Evolutionary conservation across 1,140 invertebrate genomes (phyloP).

Genomic region (Drosophila subobscura): DNA sequence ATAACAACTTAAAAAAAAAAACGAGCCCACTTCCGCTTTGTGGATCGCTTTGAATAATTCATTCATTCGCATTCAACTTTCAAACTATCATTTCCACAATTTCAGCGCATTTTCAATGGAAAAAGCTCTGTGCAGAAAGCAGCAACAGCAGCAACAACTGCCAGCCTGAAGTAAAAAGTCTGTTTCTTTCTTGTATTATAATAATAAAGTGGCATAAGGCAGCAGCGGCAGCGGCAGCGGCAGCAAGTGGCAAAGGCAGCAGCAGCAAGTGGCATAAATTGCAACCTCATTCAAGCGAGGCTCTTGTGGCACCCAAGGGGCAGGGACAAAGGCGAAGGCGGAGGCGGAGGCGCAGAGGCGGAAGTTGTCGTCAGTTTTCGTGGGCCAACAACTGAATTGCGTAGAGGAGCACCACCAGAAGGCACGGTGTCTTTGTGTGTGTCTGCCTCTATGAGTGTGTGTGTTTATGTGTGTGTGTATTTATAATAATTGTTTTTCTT

Average conservation of each 20-base stretch:
- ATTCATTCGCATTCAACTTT: slow-evolving; percentile 16
- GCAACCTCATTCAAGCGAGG: slow-evolving; percentile 73
- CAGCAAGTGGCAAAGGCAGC: slow-evolving; percentile 7
- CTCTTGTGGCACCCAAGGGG: slow-evolving; percentile 26
- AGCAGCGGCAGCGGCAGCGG: background rate
- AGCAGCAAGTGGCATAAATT: slow-evolving; percentile 78
- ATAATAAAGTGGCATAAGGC: slow-evolving; percentile 67
- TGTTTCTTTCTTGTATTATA: slow-evolving; percentile 64
- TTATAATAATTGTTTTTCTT: slow-evolving; percentile 68
- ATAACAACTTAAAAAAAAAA: too few species aligned
- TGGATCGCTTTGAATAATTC: too few species aligned
- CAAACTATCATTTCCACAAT: slow-evolving; percentile 43
- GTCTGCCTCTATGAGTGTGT: background rate
- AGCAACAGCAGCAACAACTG: slow-evolving; percentile 12
- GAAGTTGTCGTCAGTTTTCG: slow-evolving; percentile 59
- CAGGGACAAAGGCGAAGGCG: background rate
- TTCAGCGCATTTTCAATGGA: slow-evolving; percentile 21
- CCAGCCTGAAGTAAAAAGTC: slow-evolving; percentile 42
- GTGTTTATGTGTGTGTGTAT: slow-evolving; percentile 37
- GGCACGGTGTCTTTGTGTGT: background rate
- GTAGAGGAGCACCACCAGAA: slow-evolving; percentile 20
- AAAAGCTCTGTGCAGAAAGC: slow-evolving; percentile 42
- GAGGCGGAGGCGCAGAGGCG: slow-evolving; percentile 25
- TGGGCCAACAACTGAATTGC: slow-evolving; percentile 59
- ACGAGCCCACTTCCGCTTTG: too few species aligned